A percentile compares a stretch with the other conserved stretches of the same genome.
Evolutionary conservation across 2,113 vertebrate species (phyloP).

Genomic region (Dolichallabes microphthalmus): DNA sequence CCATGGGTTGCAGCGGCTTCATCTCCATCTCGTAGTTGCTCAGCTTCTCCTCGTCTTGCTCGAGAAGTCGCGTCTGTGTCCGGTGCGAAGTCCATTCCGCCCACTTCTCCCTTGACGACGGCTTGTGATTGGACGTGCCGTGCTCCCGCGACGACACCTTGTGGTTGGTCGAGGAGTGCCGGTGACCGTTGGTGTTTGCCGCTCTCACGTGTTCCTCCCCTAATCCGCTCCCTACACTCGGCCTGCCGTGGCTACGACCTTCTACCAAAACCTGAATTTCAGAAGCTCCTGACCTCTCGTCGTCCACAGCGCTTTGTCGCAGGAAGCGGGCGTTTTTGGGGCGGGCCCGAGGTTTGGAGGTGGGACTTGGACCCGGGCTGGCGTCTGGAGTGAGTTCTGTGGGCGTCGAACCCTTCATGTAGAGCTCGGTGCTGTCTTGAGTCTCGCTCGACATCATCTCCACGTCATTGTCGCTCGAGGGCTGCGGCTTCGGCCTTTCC

Average conservation of each 20-base stretch:
- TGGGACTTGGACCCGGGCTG: slow-evolving; percentile 85
- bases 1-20: slow-evolving; percentile 85
- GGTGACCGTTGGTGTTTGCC: slow-evolving; percentile 82
- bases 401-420: slow-evolving; percentile 87
- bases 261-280: slow-evolving; percentile 77
- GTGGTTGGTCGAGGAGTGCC: slow-evolving; percentile 64
- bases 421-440: slow-evolving; percentile 89
- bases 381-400: slow-evolving; percentile 84
- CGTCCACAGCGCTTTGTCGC: slow-evolving; percentile 85
- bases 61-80: slow-evolving; percentile 78
- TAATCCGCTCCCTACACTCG: slow-evolving; percentile 40
- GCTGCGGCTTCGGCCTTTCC: slow-evolving; percentile 88
- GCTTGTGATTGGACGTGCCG: slow-evolving; percentile 63
- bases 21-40: slow-evolving; percentile 98
- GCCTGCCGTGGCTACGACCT: slow-evolving; percentile 60
- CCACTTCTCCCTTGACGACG: slow-evolving; percentile 79
- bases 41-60: slow-evolving; percentile 92
- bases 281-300: slow-evolving; percentile 70
- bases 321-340: slow-evolving; percentile 88
- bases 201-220: slow-evolving; percentile 63
- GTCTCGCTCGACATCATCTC: slow-evolving; percentile 89
- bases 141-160: slow-evolving; percentile 72
- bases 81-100: slow-evolving; percentile 87
- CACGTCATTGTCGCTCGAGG: slow-evolving; percentile 83
- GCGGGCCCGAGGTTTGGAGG: slow-evolving; percentile 71